phyloP scores from a whole-genome alignment of 2,888 invertebrate species.

The Pyrrhosoma nymphula region DNA sequence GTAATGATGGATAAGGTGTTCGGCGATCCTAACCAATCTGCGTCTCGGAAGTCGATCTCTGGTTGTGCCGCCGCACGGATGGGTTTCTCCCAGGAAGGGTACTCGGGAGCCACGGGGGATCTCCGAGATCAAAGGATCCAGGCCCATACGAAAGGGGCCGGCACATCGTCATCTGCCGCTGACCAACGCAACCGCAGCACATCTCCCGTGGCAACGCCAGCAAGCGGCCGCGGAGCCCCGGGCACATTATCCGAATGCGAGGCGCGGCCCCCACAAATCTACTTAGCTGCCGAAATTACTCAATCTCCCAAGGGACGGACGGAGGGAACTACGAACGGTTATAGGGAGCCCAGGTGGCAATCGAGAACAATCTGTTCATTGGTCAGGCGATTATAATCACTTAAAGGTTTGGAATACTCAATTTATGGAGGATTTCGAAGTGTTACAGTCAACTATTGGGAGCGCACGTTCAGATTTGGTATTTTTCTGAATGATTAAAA shows the following conservation, averaged over 20 bases:
- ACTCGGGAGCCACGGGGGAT: no score
- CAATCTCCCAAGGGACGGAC: background rate
- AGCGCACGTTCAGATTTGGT: no score
- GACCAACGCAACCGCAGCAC: background rate
- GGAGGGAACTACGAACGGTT: background rate
- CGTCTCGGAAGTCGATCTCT: no score
- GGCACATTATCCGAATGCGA: background rate
- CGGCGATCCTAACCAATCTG: no score
- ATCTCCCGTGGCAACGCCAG: background rate
- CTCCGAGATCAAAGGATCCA: background rate
- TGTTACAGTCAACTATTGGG: no score
- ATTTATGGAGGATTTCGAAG: no score
- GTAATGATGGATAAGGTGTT: no score
- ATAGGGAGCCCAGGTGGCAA: background rate
- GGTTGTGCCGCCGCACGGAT: no score
- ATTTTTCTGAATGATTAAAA: no score
- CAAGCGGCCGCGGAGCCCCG: background rate
- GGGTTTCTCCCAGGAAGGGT: background rate
- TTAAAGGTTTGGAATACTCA: no score
- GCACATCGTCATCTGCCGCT: background rate
- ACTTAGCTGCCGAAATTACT: background rate
- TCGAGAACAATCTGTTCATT: background rate
- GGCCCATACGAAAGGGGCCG: background rate
- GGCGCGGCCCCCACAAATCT: background rate
- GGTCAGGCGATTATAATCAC: no score